Evolutionary conservation across 2,888 invertebrate genomes (phyloP).

Genomic region (Coenonympha glycerion): DNA sequence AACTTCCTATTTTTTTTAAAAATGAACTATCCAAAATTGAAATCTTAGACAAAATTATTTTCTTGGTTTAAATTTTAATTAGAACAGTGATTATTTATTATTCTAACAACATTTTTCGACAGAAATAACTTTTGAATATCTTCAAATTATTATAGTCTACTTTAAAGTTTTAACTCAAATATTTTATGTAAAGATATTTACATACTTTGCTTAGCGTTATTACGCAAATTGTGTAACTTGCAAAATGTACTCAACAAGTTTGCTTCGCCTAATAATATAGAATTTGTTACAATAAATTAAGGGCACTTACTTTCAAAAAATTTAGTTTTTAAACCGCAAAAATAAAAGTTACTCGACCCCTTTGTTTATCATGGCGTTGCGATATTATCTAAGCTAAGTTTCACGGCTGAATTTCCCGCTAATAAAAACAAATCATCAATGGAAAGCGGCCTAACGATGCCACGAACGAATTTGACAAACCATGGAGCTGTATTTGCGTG

Average conservation of each 20-base stretch:
- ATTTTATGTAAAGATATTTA: no score
- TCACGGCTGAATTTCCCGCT: background rate
- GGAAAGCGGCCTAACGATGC: constrained; percentile 51
- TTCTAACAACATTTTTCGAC: no score
- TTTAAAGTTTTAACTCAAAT: no score
- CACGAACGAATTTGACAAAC: constrained; percentile 53
- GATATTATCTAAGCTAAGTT: background rate
- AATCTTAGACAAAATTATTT: no score
- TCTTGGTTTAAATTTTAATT: background rate
- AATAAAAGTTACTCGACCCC: background rate
- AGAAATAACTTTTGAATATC: no score
- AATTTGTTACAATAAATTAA: background rate
- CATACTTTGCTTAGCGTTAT: no score
- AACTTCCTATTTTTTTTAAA: background rate
- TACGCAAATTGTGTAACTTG: background rate
- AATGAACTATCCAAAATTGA: background rate
- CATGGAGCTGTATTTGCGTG: constrained; percentile 35
- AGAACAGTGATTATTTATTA: no score
- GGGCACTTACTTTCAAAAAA: no score
- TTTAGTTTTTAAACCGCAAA: background rate
- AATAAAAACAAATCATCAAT: constrained; percentile 58
- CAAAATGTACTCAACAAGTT: no score
- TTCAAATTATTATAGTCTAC: no score
- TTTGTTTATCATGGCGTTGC: background rate
- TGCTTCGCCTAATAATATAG: no score